These are phyloP conservation scores for Melanotaenia duboulayi DNA, from an alignment of 2,113 vertebrate species.

Conservation along the genomic window DNA sequence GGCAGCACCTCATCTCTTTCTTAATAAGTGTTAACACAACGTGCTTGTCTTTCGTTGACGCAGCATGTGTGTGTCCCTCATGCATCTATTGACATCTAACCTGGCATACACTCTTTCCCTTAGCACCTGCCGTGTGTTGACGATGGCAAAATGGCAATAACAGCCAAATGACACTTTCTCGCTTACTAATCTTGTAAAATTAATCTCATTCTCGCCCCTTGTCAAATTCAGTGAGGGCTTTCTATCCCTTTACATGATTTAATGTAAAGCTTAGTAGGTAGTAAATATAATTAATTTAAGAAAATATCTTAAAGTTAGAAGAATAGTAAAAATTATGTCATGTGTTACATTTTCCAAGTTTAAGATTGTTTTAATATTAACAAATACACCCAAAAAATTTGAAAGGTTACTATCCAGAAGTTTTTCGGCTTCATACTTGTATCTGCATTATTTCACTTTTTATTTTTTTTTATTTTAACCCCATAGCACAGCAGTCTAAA, in stretches of 20 bases:
- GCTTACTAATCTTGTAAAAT: conserved; percentile 77
- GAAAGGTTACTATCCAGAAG: no score
- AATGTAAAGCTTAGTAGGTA: conserved; percentile 27
- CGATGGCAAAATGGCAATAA: conserved; percentile 77
- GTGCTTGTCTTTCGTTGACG: conserved; percentile 68
- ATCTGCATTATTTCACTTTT: conserved; percentile 1
- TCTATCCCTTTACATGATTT: conserved; percentile 10
- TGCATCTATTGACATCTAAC: conserved; percentile 72
- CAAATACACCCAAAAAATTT: neutral
- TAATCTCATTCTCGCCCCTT: conserved; percentile 66
- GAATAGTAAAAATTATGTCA: neutral
- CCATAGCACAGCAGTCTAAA: neutral
- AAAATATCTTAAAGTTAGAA: conserved; percentile 1
- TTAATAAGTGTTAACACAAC: conserved; percentile 80
- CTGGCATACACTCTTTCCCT: conserved; percentile 76
- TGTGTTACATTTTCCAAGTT: conserved; percentile 7
- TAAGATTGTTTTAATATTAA: neutral
- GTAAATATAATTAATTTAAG: conserved; percentile 1
- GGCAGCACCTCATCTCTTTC: conserved; percentile 59
- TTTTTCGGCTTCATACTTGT: neutral
- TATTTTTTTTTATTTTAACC: conserved; percentile 24
- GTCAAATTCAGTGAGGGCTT: conserved; percentile 40
- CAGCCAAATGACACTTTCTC: conserved; percentile 79
- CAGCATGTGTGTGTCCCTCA: conserved; percentile 67
- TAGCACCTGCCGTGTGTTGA: conserved; percentile 80